Base-by-base conservation (phyloP, 1,140 invertebrate genomes). In the Macrobrachium rosenbergii region DNA sequence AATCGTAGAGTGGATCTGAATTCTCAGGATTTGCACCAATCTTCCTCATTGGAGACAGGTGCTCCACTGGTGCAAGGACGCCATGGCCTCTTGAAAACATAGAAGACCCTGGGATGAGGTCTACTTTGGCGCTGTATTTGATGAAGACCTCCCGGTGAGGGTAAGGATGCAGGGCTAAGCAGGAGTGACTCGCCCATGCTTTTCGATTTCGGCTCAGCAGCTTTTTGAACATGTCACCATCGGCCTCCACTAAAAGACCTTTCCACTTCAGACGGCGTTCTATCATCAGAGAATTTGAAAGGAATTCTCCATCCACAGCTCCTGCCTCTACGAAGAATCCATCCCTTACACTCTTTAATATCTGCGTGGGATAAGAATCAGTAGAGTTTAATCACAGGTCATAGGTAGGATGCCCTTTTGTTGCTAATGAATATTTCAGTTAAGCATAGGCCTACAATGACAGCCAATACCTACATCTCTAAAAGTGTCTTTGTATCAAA, bases 291-390 rank as follows among this genome's bases (percentile, higher is more conserved):
- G 91, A 91, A 84, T 92, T 92, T 11, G 92, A 92, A 3, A 89
- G 88, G n/a, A 37, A 75, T 80, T 91, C 91, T 0, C 92, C 92
- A 82, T 92, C 91, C 17, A 90, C 79, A 6, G 91, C 92, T 14
- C 92, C 91, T 64, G 89, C 90, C 80, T 92, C 92, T 43, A 92
- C 84, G 75, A 92, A 92, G 84, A 92, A 91, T 19, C 92, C 92
- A 12, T 23, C 16, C 23, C 23, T 17, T 14, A 62, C 59, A 19
- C 2, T 78, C 14, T 59, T 73, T 23, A 10, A 73, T 52, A 45
- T 58, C 67, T 17, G 23, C 75, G 21, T 83, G 67, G 12, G 45
- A 83, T 21, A 83, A 73, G 16, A 17, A 16, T 17, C 52, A 52
- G 12, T 64, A 64, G 45, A 82, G 28, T 21, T 73, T 52, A n/a